phyloP scores from a whole-genome alignment of 2,797 vertebrate genomes.

The Hoplostethus atlanticus region DNA sequence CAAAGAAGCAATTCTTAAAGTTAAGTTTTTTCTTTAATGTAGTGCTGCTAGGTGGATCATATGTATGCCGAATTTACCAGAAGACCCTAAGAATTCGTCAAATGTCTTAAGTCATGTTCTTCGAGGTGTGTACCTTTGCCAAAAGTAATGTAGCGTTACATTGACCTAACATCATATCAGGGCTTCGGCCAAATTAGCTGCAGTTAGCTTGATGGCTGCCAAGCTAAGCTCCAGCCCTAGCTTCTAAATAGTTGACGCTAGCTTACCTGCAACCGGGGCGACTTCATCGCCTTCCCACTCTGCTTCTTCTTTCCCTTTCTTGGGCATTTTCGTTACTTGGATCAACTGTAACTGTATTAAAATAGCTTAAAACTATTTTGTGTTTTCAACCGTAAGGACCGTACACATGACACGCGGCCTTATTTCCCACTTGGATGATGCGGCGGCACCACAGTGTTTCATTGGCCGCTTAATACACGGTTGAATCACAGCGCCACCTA shows the following conservation, averaged over 20 bases:
- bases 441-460: not conserved
- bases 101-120: fast-evolving
- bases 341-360: not conserved
- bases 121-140: fast-evolving
- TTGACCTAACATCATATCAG: not conserved
- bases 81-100: not conserved
- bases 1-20: no score
- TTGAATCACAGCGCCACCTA: not conserved
- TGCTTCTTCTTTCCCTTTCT: slow-evolving; percentile 82
- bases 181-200: not conserved
- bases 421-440: slow-evolving; percentile 27
- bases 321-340: slow-evolving; percentile 75
- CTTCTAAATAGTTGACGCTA: not conserved
- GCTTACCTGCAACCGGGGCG: slow-evolving; percentile 69
- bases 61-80: not conserved
- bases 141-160: not conserved
- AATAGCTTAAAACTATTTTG: not conserved
- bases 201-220: slow-evolving; percentile 24
- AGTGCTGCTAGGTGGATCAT: fast-evolving
- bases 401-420: slow-evolving; percentile 69
- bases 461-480: not conserved
- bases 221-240: slow-evolving; percentile 1
- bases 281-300: slow-evolving; percentile 84
- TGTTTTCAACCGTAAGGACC: not conserved
- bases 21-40: not conserved